Evolutionary conservation across 2,888 invertebrate species (phyloP), one percentile per base, ranked within the genome.

Genomic region (Gisinianus flammeolus): DNA sequence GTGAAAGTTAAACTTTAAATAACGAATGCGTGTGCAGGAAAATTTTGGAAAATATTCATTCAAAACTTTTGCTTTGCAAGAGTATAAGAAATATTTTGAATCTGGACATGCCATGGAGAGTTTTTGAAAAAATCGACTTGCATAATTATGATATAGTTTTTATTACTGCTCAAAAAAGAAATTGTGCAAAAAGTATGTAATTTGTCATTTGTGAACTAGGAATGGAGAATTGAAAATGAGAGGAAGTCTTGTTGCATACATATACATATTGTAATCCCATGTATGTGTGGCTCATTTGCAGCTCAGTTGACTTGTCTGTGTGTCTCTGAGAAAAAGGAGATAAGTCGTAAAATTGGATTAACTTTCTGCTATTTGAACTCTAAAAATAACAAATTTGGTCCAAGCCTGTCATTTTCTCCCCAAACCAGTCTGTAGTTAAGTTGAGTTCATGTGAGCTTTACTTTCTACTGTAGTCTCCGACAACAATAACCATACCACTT

Each of bases 341-440:
- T 26, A 28, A 64, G 64, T 64, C 19, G 26, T 28, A 64, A 64
- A 64, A 26, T 64, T 26, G 64, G 28, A 26, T 64, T 64, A 64
- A 24, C 64, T 64, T 64, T 64, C 64, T 26, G 64, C 26, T 26
- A 64, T 64, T 64, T 64, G 26, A 64, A 64, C 28, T 64, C 64
- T 64, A 64, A 64, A 64, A 64, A 64, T 64, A 64, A 26, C 28
- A 28, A 28, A 64, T 64, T 56, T 26, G 64, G 28, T 64, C 64
- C 22, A 44, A 44, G 44, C 19, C 19, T 44, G 19, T 19, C 12
- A 6, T 44, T 44, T 44, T 44, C 44, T 19, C 44, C 44, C 44
- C 19, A 16, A 16, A 19, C 44, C 12, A 44, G 12, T 44, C 19
- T 44, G 44, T 44, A 19, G 44, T 35, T 35, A n/a, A n/a, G n/a